These are phyloP conservation scores for Gymnodraco acuticeps DNA, from an alignment of 2,797 vertebrate species.

Conservation along the genomic window DNA sequence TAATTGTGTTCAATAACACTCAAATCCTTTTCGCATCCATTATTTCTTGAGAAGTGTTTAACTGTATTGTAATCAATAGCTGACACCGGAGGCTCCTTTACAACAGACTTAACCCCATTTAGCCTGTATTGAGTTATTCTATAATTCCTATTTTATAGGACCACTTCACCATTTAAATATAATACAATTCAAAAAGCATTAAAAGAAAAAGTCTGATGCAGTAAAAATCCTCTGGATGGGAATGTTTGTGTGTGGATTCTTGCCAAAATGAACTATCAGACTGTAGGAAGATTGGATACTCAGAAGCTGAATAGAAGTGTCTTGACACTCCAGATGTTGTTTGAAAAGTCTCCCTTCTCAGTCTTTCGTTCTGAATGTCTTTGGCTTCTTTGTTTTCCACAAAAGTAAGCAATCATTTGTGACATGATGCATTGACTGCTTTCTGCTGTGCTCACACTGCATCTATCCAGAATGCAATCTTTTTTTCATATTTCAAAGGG, in stretches of 20 bases:
- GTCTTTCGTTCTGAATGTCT: not conserved
- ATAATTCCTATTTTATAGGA: not conserved
- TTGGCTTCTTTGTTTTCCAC: constrained; percentile 22
- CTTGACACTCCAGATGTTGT: constrained; percentile 18
- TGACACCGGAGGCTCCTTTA: constrained; percentile 31
- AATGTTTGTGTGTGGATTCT: not conserved
- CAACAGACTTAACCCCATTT: constrained; percentile 34
- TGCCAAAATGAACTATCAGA: constrained; percentile 25
- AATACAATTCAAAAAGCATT: constrained; percentile 8
- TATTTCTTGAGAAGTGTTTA: constrained; percentile 11
- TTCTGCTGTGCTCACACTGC: constrained; percentile 21
- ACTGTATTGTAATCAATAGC: constrained; percentile 42
- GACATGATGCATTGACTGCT: constrained; percentile 16
- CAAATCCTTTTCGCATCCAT: constrained; percentile 3
- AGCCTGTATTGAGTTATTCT: not conserved
- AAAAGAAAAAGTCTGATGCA: constrained; percentile 9
- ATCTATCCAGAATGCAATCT: constrained; percentile 22
- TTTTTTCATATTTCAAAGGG: constrained; percentile 36
- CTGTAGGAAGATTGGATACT: constrained; percentile 27
- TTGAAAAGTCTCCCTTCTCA: constrained; percentile 7
- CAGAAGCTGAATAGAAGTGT: constrained; percentile 18
- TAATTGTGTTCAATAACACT: constrained; percentile 17
- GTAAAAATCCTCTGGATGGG: constrained; percentile 9
- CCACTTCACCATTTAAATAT: constrained; percentile 8
- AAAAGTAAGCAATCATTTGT: constrained; percentile 15